These are phyloP conservation scores for Spinus olivaceus DNA, from an alignment of 2,797 vertebrate species.

Conservation along the genomic window DNA sequence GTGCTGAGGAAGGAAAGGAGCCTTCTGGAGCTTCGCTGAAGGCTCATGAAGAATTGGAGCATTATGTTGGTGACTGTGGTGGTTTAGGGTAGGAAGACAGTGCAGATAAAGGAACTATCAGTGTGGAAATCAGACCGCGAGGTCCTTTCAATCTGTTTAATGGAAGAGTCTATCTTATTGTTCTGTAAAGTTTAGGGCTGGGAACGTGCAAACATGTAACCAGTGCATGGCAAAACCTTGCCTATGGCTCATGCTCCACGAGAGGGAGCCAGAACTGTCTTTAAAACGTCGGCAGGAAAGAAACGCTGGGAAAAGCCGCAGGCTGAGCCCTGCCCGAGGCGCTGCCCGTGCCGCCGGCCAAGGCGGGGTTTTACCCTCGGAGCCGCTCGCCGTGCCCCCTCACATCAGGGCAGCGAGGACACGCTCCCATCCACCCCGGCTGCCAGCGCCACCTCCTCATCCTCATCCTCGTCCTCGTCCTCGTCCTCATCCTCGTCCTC, in stretches of 20 bases:
- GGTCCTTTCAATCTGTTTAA: background rate
- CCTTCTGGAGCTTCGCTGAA: background rate
- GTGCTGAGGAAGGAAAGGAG: background rate
- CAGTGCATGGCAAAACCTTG: background rate
- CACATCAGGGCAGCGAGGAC: rapidly evolving
- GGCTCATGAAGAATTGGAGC: background rate
- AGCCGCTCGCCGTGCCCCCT: background rate
- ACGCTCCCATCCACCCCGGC: no score
- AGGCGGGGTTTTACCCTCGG: rapidly evolving
- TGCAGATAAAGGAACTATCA: background rate
- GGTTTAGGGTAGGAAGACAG: background rate
- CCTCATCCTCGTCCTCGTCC: no score
- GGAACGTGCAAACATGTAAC: background rate
- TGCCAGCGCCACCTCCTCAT: rapidly evolving
- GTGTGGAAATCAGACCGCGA: background rate
- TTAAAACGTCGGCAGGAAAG: background rate
- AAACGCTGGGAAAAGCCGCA: background rate
- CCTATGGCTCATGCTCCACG: background rate
- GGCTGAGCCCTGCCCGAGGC: rapidly evolving
- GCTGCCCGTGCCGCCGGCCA: background rate
- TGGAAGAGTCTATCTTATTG: background rate
- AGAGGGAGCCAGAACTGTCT: constrained; percentile 61
- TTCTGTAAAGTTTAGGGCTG: background rate
- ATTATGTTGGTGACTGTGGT: background rate
- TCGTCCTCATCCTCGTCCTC: no score